Evolutionary conservation across 2,797 vertebrate species (phyloP).

Genomic region (Pangasius sanitwongsei): DNA sequence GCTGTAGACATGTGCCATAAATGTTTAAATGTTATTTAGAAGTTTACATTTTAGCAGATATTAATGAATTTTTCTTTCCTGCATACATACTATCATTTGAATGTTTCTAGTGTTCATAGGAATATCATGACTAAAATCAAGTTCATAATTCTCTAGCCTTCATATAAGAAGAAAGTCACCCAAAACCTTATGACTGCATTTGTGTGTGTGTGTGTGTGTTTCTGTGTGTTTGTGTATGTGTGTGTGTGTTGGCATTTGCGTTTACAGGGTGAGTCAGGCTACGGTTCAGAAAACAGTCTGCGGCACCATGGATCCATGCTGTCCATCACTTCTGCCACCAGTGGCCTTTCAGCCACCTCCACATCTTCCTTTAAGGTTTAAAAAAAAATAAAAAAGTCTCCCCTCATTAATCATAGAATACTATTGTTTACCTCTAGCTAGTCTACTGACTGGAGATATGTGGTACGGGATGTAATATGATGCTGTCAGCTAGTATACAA

Average conservation of each 20-base stretch:
- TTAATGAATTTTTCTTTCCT: too few species aligned
- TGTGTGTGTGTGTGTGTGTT: background rate
- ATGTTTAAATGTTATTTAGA: background rate
- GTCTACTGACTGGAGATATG: too few species aligned
- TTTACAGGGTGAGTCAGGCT: slow-evolving; percentile 92
- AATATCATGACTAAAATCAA: background rate
- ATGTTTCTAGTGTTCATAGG: background rate
- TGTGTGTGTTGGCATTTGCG: background rate
- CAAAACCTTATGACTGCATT: background rate
- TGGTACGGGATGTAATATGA: background rate
- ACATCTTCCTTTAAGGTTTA: slow-evolving; percentile 94
- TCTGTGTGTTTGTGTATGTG: background rate
- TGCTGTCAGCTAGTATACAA: background rate
- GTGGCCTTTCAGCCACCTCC: slow-evolving; percentile 93
- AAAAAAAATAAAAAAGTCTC: slow-evolving; percentile 57
- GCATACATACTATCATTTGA: background rate
- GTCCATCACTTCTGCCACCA: slow-evolving; percentile 94
- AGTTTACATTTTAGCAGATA: background rate
- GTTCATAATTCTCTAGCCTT: background rate
- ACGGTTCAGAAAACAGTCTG: slow-evolving; percentile 94
- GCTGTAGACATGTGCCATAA: background rate
- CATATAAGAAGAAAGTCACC: background rate
- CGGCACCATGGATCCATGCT: slow-evolving; percentile 98
- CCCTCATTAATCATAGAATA: background rate
- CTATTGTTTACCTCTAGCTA: background rate